Conservation (phyloP, 2,797 vertebrate species). For the Myotis vivesi region DNA sequence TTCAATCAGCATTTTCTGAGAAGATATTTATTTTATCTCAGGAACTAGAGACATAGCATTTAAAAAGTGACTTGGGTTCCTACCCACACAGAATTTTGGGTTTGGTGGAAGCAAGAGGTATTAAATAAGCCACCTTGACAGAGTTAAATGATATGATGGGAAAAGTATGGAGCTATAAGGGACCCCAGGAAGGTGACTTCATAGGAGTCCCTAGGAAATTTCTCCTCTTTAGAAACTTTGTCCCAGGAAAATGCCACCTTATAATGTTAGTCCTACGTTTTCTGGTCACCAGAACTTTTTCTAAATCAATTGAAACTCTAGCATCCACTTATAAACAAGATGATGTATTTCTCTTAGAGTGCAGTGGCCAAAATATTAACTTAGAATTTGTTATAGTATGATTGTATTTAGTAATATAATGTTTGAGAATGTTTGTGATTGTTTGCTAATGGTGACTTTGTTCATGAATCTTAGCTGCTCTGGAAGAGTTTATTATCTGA, state of each 20-base stretch:
- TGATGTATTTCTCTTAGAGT: neutral
- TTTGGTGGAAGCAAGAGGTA: neutral
- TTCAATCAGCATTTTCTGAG: neutral
- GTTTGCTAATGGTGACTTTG: neutral
- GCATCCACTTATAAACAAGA: neutral
- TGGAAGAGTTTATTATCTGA: neutral
- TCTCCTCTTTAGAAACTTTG: neutral
- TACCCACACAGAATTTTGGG: neutral
- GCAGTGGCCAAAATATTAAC: neutral
- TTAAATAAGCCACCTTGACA: neutral
- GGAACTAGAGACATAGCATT: neutral
- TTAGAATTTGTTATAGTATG: neutral
- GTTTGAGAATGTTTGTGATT: neutral
- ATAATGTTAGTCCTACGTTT: neutral
- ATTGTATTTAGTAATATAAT: neutral
- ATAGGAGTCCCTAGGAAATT: neutral
- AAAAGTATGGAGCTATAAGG: neutral
- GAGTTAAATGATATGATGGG: neutral
- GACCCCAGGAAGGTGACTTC: neutral
- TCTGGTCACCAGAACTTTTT: neutral
- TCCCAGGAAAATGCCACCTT: neutral
- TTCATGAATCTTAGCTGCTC: neutral
- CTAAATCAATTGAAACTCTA: neutral
- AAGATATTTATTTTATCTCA: neutral
- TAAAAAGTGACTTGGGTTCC: neutral